These are phyloP conservation scores for Julus scandinavius DNA, from an alignment of 2,888 invertebrate species.

Conservation along the genomic window DNA sequence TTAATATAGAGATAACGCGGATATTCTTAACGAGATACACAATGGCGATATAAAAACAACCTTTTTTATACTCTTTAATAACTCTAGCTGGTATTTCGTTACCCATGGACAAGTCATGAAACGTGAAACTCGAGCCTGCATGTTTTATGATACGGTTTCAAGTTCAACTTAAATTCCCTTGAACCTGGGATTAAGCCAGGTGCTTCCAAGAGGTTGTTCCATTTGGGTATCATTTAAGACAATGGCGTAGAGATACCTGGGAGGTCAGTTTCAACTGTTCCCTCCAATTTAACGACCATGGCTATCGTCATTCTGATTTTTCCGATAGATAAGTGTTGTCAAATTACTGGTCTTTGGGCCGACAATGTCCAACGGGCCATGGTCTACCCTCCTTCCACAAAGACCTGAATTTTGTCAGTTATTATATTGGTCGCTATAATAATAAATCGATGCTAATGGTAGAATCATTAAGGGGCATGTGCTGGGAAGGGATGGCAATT, in stretches of 20 bases:
- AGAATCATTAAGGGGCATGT: conserved; percentile 18
- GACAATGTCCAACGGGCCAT: not conserved
- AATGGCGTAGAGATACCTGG: not conserved
- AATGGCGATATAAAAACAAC: not conserved
- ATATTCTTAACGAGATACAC: conserved; percentile 24
- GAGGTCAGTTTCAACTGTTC: conserved; percentile 16
- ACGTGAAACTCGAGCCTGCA: not conserved
- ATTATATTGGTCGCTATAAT: not conserved
- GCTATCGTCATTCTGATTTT: conserved; percentile 5
- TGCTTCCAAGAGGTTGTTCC: not conserved
- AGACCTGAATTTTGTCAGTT: not conserved
- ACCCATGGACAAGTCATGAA: not conserved
- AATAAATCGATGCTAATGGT: conserved; percentile 19
- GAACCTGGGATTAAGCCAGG: not conserved
- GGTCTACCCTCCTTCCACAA: not conserved
- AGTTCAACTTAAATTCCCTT: not conserved
- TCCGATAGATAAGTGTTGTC: not conserved
- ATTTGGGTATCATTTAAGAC: not conserved
- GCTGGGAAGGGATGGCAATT: not conserved
- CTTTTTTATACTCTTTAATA: not conserved
- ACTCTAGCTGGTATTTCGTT: not conserved
- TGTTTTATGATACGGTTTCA: conserved; percentile 10
- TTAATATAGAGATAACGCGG: conserved; percentile 26
- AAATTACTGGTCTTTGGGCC: conserved; percentile 1
- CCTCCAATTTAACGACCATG: not conserved